phyloP scores from a whole-genome alignment of 2,888 invertebrate species.

The Nineta flava region DNA sequence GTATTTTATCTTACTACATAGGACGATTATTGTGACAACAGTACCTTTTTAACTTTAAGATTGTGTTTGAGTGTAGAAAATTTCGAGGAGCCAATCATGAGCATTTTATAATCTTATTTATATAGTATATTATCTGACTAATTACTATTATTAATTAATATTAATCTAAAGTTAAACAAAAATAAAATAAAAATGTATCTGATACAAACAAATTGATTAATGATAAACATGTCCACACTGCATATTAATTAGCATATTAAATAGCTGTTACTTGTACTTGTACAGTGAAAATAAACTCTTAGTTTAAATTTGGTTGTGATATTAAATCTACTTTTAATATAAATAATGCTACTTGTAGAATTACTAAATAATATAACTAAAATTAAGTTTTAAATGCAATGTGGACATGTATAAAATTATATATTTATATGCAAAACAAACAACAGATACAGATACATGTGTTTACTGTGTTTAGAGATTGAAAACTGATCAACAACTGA shows the following conservation, averaged over 20 bases:
- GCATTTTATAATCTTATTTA: no score
- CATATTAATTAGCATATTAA: not conserved
- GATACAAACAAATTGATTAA: not conserved
- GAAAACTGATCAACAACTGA: not conserved
- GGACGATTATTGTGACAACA: conserved; percentile 2
- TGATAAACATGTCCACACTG: not conserved
- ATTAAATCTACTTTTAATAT: conserved; percentile 5
- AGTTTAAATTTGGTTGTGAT: conserved; percentile 9
- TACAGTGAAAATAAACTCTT: conserved; percentile 5
- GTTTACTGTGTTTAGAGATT: no score
- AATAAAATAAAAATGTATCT: not conserved
- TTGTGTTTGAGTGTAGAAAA: conserved; percentile 5
- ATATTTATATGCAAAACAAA: not conserved
- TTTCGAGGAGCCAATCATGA: conserved; percentile 1
- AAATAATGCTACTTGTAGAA: conserved; percentile 6
- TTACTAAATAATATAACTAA: conserved; percentile 4
- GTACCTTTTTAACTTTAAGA: conserved; percentile 5
- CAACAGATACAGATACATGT: not conserved
- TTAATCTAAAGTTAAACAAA: not conserved
- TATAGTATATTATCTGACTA: not conserved
- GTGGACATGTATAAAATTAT: not conserved
- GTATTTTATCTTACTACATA: conserved; percentile 4
- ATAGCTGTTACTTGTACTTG: conserved; percentile 3
- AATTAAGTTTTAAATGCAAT: conserved; percentile 5
- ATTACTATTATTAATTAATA: conserved; percentile 1